These are phyloP conservation scores for Magallana gigas DNA, from an alignment of 1,140 invertebrate genomes.

Conservation along the genomic window DNA sequence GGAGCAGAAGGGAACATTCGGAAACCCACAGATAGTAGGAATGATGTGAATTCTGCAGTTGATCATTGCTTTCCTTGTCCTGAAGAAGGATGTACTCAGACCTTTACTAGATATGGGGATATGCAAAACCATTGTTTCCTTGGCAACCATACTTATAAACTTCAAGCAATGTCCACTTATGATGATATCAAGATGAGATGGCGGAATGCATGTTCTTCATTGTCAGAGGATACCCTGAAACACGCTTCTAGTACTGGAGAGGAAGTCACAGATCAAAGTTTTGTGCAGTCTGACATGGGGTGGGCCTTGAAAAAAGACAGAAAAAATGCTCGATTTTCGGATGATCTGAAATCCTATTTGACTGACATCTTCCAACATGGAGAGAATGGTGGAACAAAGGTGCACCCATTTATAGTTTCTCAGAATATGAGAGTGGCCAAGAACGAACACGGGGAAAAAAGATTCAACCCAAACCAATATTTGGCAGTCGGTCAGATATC, in stretches of 20 bases:
- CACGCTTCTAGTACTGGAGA: neutral
- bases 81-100: neutral
- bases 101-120: neutral
- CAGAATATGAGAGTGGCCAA: constrained; percentile 38
- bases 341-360: constrained; percentile 14
- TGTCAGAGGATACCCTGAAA: neutral
- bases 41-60: neutral
- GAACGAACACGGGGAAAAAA: constrained; percentile 14
- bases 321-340: constrained; percentile 34
- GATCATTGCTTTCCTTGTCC: neutral
- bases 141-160: constrained; percentile 19
- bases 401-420: constrained; percentile 15
- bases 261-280: neutral
- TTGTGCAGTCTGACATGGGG: constrained; percentile 6
- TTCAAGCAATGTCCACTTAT: neutral
- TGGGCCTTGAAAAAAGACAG: constrained; percentile 44
- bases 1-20: neutral
- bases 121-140: constrained; percentile 27
- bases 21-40: neutral
- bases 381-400: constrained; percentile 32
- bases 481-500: constrained; percentile 33
- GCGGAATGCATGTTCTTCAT: constrained; percentile 3
- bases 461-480: constrained; percentile 21
- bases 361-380: constrained; percentile 30
- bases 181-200: constrained; percentile 29